Evolutionary conservation across 2,113 vertebrate species (phyloP).

Genomic region (Etheostoma cragini): DNA sequence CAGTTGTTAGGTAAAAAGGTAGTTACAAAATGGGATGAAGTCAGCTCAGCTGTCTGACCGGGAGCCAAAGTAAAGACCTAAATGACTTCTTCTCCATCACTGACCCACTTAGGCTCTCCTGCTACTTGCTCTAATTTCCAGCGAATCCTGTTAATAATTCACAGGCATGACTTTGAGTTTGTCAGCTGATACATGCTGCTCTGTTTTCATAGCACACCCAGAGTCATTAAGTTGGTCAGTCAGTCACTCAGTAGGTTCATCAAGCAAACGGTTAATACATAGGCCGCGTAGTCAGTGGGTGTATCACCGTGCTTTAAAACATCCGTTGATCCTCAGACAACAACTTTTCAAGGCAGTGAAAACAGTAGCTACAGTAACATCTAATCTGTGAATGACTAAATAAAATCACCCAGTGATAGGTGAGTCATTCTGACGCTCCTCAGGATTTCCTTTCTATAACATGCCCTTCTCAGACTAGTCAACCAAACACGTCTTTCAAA

Average conservation of each 20-base stretch:
- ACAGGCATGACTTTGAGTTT: constrained; percentile 59
- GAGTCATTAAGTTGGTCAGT: constrained; percentile 39
- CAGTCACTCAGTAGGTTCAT: constrained; percentile 30
- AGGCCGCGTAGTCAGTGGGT: constrained; percentile 14
- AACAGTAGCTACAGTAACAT: neutral
- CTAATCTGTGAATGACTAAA: no score
- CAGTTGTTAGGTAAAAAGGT: neutral
- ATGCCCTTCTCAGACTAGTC: neutral
- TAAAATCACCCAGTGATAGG: neutral
- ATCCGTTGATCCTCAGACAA: neutral
- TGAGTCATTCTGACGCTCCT: constrained; percentile 41
- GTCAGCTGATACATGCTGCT: constrained; percentile 71
- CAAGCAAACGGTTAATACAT: neutral
- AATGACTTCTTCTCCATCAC: constrained; percentile 40
- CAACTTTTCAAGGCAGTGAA: neutral
- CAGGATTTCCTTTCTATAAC: constrained; percentile 32
- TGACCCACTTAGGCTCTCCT: constrained; percentile 53
- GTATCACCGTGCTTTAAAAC: constrained; percentile 34
- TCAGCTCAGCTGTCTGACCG: constrained; percentile 38
- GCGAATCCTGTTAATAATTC: constrained; percentile 74
- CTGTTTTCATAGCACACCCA: constrained; percentile 62
- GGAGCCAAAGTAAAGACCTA: constrained; percentile 22
- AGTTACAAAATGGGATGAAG: constrained; percentile 36
- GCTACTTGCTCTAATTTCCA: constrained; percentile 54
- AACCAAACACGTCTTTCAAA: constrained; percentile 8